Evolutionary conservation across 2,888 invertebrate species (phyloP), one percentile per base, ranked within the genome.

Genomic region (Chrysopilus asiliformis): DNA sequence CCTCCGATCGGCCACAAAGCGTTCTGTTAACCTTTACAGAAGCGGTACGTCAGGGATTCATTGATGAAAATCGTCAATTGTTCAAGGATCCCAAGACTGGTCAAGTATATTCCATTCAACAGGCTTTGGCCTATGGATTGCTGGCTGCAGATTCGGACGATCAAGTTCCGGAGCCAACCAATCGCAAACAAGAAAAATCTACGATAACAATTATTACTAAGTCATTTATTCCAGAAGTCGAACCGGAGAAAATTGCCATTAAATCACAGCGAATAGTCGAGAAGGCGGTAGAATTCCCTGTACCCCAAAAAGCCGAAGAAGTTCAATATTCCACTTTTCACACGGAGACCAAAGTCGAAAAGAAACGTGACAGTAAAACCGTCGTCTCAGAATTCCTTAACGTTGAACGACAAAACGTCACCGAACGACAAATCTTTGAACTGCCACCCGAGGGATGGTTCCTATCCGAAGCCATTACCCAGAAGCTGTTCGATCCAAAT

Each of bases 391-490:
- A 64, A 25, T 64, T 65, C 36, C 53, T 68, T 8, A 44, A 55
- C 49, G 47, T 60, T 48, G 57, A 70, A 37, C 71, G 68, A 48
- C 67, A 67, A 26, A 52, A 54, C 18, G 53, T 49, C 41, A 68
- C 71, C 9, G 79, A 79, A 51, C 74, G 74, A 52, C 77, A 78
- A 52, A 72, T 76, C 1, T 72, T 82, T 48, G 85, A 89, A 51
- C 58, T 91, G 19, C 91, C 91, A 1, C 69, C 72, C 10, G 82
- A 80, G 40, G 89, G 91, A 4, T 89, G 87, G 83, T 71, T 73
- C 38, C 67, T 94, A 3, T 69, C 72, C 36, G 83, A 89, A 50
- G 90, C 91, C 3, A 86, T 94, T 44, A 70, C 79, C 26, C 76
- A 79, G 53, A 78, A 77, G 36, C 60, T 87, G 3, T 84, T 93